Conservation (phyloP, 2,888 invertebrate genomes). For the Macrophya alboannulata region DNA sequence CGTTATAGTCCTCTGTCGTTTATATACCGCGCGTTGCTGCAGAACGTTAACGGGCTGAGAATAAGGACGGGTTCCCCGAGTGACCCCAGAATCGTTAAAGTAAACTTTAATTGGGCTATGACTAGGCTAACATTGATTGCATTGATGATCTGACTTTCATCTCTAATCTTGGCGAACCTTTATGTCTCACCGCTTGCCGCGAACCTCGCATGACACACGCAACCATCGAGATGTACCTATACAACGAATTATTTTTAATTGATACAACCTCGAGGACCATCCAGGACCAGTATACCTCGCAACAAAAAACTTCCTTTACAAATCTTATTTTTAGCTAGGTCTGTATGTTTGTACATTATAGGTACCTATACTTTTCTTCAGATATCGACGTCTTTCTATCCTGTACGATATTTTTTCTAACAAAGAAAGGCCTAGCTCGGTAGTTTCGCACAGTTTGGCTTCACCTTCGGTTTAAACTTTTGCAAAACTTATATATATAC, state of each 20-base stretch:
- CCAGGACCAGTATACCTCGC: neutral
- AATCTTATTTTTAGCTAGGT: neutral
- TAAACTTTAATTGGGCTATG: conserved; percentile 54
- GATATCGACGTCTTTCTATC: neutral
- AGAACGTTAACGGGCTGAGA: conserved; percentile 20
- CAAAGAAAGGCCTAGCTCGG: conserved; percentile 13
- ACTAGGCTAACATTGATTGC: conserved; percentile 54
- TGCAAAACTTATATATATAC: conserved; percentile 18
- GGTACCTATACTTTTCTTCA: neutral
- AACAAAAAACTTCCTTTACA: neutral
- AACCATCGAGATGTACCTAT: neutral
- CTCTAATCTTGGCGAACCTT: conserved; percentile 51
- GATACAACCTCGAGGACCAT: conserved; percentile 14
- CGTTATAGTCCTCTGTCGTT: conserved; percentile 33
- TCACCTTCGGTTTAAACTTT: neutral
- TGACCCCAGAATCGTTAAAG: conserved; percentile 52
- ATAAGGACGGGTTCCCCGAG: neutral
- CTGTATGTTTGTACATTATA: neutral
- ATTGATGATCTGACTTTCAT: conserved; percentile 52
- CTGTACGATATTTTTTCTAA: neutral
- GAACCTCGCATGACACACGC: neutral
- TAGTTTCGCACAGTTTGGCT: conserved; percentile 16
- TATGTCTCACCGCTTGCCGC: conserved; percentile 34
- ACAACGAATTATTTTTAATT: conserved; percentile 44
- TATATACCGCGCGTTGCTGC: conserved; percentile 21